Conservation (phyloP, 2,113 vertebrate genomes). For the Oncorhynchus tshawytscha region DNA sequence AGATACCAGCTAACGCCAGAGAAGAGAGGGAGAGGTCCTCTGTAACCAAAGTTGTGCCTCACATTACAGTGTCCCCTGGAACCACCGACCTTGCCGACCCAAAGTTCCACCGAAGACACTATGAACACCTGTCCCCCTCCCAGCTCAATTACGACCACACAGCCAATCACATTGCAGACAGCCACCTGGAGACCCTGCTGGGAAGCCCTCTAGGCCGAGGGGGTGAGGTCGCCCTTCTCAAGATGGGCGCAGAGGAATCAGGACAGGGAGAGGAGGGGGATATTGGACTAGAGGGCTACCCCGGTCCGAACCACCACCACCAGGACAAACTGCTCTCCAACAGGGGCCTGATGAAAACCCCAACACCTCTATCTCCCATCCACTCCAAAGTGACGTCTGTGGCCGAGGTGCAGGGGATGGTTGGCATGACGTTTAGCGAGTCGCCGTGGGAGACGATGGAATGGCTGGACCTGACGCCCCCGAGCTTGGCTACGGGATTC, state of each 20-base stretch:
- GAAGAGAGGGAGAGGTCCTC: slow-evolving; percentile 86
- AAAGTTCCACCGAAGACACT: slow-evolving; percentile 74
- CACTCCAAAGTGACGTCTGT: slow-evolving; percentile 77
- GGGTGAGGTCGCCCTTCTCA: slow-evolving; percentile 79
- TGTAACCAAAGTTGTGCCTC: slow-evolving; percentile 88
- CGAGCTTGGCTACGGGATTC: slow-evolving; percentile 83
- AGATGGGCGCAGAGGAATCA: slow-evolving; percentile 80
- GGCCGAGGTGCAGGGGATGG: slow-evolving; percentile 79
- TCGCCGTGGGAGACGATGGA: slow-evolving; percentile 97
- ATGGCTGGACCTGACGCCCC: slow-evolving; percentile 93
- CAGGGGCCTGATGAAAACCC: slow-evolving; percentile 85
- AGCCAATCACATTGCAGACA: slow-evolving; percentile 65
- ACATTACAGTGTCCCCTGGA: slow-evolving; percentile 83
- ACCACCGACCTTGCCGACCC: slow-evolving; percentile 69
- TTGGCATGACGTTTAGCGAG: slow-evolving; percentile 90
- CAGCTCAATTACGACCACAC: slow-evolving; percentile 81
- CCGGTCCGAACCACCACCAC: slow-evolving; percentile 74
- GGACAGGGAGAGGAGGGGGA: slow-evolving; percentile 80
- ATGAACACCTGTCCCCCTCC: slow-evolving; percentile 74
- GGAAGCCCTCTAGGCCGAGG: slow-evolving; percentile 80
- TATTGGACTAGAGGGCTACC: slow-evolving; percentile 78
- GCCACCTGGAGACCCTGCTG: slow-evolving; percentile 87
- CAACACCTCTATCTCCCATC: slow-evolving; percentile 82
- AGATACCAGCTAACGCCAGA: slow-evolving; percentile 95
- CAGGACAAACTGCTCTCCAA: slow-evolving; percentile 81